Percentiles rank a stretch among this genome's conserved stretches.
Conservation (phyloP, 2,113 vertebrate species). For the Beaufortia kweichowensis region DNA sequence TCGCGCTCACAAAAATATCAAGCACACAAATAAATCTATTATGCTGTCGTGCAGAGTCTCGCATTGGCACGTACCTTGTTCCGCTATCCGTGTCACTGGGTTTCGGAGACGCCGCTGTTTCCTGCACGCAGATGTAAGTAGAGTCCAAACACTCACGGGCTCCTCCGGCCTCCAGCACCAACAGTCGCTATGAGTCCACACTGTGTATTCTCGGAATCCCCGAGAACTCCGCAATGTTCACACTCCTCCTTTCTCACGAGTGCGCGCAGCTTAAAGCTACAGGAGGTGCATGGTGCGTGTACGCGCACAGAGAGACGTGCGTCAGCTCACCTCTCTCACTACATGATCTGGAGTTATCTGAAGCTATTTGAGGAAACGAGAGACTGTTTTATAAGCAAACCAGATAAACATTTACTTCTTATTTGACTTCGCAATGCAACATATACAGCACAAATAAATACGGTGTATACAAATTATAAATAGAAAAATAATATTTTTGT, state of each 20-base stretch:
- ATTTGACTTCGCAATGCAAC: background rate
- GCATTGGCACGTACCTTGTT: conserved; percentile 64
- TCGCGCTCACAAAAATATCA: conserved; percentile 9
- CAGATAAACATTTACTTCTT: background rate
- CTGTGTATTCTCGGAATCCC: conserved; percentile 77
- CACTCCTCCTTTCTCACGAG: conserved; percentile 50
- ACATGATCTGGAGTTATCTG: background rate
- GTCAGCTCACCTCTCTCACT: background rate
- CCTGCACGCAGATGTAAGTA: conserved; percentile 22
- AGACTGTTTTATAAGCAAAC: background rate
- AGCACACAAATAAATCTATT: background rate
- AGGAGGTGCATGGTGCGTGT: conserved; percentile 48
- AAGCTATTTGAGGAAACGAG: background rate
- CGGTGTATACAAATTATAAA: background rate
- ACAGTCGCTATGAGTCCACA: conserved; percentile 56
- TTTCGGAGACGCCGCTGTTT: background rate
- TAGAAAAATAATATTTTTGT: too few relatives aligned
- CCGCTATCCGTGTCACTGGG: conserved; percentile 40
- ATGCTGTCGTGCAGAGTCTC: background rate
- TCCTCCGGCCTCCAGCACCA: conserved; percentile 48
- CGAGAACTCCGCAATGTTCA: conserved; percentile 67
- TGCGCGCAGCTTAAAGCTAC: conserved; percentile 71
- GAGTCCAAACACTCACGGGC: conserved; percentile 54
- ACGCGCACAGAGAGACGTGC: conserved; percentile 15
- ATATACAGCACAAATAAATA: background rate